phyloP scores from a whole-genome alignment of 2,888 invertebrate species.

The Frankliniella fusca region DNA sequence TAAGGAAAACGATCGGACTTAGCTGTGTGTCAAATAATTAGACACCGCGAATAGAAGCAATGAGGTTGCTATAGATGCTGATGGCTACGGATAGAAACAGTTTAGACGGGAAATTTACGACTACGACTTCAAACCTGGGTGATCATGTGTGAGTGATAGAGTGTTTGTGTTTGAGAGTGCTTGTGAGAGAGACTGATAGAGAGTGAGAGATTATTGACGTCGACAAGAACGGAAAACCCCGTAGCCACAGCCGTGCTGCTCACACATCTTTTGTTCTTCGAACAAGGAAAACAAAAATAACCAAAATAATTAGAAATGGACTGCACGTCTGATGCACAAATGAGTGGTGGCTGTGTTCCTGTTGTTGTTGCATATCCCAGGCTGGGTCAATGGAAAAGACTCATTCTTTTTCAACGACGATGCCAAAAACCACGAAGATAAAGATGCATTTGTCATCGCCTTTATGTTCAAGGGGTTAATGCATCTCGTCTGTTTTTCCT shows the following conservation, averaged over 20 bases:
- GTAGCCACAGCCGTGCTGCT: neutral
- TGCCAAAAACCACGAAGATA: neutral
- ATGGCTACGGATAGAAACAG: no score
- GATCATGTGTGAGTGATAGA: no score
- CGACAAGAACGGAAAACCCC: no score
- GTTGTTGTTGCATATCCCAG: constrained; percentile 3
- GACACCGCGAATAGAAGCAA: constrained; percentile 1
- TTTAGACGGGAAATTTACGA: no score
- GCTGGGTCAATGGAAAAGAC: neutral
- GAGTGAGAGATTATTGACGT: no score
- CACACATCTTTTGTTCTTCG: neutral
- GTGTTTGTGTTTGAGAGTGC: no score
- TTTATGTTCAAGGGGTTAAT: no score
- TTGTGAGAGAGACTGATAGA: no score
- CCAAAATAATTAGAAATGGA: constrained; percentile 16
- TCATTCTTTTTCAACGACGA: neutral
- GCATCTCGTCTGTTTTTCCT: no score
- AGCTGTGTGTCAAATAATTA: neutral
- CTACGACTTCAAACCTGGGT: no score
- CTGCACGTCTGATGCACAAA: constrained; percentile 16
- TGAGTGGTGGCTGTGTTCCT: constrained; percentile 21
- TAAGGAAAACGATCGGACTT: neutral
- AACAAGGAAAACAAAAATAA: neutral
- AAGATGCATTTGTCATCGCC: neutral
- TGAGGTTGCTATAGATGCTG: neutral